Evolutionary conservation across 2,113 vertebrate species (phyloP).

Genomic region (Ancistrus triradiatus): DNA sequence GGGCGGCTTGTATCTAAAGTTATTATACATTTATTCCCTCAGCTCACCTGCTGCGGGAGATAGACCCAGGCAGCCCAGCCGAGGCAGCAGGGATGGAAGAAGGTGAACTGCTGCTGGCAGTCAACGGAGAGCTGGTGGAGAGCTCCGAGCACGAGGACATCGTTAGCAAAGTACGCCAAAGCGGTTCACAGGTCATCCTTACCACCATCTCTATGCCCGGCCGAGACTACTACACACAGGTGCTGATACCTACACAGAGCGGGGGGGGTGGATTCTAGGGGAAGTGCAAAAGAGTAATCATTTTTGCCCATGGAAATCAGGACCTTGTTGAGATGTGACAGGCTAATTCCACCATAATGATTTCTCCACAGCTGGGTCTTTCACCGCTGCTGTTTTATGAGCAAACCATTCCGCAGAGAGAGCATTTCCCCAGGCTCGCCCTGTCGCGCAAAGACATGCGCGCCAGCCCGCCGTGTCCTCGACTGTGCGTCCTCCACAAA

Average conservation of each 20-base stretch:
- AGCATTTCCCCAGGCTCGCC: not conserved
- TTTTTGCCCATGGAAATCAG: no score
- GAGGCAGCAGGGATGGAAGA: conserved; percentile 81
- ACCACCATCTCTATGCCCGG: conserved; percentile 70
- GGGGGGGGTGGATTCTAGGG: no score
- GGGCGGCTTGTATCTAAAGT: no score
- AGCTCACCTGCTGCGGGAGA: conserved; percentile 85
- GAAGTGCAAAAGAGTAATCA: no score
- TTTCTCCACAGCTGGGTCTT: conserved; percentile 70
- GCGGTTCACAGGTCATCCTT: conserved; percentile 67
- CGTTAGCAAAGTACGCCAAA: conserved; percentile 72
- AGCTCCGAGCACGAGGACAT: conserved; percentile 76
- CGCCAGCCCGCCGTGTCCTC: conserved; percentile 30
- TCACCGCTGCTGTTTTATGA: conserved; percentile 81
- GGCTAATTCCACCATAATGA: no score
- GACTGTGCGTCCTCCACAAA: conserved; percentile 49
- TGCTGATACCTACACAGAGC: no score
- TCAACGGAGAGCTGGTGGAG: conserved; percentile 81
- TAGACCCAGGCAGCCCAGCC: conserved; percentile 81
- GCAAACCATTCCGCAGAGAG: conserved; percentile 28
- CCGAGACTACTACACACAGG: conserved; percentile 76
- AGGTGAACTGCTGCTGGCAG: conserved; percentile 83
- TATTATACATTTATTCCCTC: not conserved
- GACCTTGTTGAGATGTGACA: no score
- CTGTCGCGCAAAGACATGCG: conserved; percentile 8